phyloP scores from a whole-genome alignment of 2,888 invertebrate species.

The Rhogogaster chlorosoma region DNA sequence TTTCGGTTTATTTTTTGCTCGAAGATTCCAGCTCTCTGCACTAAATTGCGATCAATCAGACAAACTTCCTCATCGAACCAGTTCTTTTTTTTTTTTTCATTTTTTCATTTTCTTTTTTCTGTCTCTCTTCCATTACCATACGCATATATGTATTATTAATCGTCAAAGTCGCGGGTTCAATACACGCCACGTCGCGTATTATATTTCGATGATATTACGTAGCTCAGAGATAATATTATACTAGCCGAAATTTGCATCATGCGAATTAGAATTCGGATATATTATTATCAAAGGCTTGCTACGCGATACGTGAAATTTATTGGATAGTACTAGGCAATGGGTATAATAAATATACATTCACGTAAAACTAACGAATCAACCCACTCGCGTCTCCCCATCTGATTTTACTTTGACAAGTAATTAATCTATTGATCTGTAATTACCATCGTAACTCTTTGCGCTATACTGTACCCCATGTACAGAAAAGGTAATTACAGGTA shows the following conservation, averaged over 20 bases:
- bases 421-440: slow-evolving; percentile 13
- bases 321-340: not conserved
- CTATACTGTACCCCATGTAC: not conserved
- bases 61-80: slow-evolving; percentile 42
- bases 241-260: not conserved
- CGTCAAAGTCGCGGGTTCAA: not conserved
- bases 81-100: not conserved
- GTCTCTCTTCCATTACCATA: slow-evolving; percentile 11
- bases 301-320: not conserved
- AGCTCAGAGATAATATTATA: not conserved
- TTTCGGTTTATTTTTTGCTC: not conserved
- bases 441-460: not conserved
- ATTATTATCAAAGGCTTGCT: not conserved
- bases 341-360: not conserved
- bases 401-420: slow-evolving; percentile 27
- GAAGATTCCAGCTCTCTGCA: not conserved
- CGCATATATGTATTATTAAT: slow-evolving; percentile 38
- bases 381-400: not conserved
- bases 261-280: not conserved
- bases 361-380: not conserved
- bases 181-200: not conserved
- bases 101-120: not conserved
- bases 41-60: not conserved
- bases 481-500: slow-evolving; percentile 7
- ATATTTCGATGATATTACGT: not conserved